phyloP scores from a whole-genome alignment of 2,888 invertebrate species.

The Lasius platythorax region DNA sequence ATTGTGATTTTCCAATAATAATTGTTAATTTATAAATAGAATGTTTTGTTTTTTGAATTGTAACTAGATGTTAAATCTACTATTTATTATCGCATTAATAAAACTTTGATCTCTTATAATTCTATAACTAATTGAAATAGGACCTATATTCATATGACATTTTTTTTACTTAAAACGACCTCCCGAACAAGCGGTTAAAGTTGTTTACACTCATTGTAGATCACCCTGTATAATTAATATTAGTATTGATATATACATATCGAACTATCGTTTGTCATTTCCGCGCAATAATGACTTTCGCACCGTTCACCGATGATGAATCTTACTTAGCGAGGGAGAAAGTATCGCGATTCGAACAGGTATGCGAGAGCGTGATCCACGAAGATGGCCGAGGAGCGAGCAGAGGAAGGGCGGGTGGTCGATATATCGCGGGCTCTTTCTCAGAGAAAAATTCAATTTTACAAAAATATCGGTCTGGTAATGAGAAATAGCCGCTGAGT shows the following conservation, averaged over 20 bases:
- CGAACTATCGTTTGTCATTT: not conserved
- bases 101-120: too few species aligned
- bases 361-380: conserved; percentile 18
- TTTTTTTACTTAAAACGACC: too few species aligned
- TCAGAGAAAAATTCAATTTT: conserved; percentile 85
- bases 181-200: too few species aligned
- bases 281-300: conserved; percentile 17
- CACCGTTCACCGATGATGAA: conserved; percentile 16
- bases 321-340: conserved; percentile 24
- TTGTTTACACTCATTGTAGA: too few species aligned
- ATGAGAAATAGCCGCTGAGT: conserved; percentile 85
- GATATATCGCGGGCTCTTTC: conserved; percentile 71
- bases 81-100: too few species aligned
- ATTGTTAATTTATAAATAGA: too few species aligned
- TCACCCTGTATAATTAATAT: not conserved
- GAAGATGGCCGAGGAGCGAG: conserved; percentile 20
- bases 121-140: too few species aligned
- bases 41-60: too few species aligned
- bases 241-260: conserved; percentile 8
- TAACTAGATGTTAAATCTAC: too few species aligned
- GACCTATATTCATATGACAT: too few species aligned
- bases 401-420: conserved; percentile 53
- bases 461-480: conserved; percentile 84
- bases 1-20: too few species aligned
- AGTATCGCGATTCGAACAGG: conserved; percentile 29